phyloP scores from a whole-genome alignment of 2,888 invertebrate genomes.

The Copidosoma aretas region DNA sequence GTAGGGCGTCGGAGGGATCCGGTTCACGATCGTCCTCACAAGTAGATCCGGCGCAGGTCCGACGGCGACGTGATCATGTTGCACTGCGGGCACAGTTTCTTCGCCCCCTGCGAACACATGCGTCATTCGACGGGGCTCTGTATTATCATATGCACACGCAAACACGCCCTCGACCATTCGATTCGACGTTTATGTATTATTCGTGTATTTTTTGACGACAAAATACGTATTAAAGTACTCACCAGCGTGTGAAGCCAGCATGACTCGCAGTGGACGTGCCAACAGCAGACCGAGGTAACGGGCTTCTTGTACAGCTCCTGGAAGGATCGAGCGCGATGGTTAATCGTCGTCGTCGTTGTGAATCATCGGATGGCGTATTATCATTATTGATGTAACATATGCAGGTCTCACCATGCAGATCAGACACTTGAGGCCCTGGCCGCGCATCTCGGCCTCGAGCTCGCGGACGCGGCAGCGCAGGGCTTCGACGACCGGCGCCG shows the following conservation, averaged over 20 bases:
- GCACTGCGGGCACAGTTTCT: constrained; percentile 93
- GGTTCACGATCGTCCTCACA: constrained; percentile 66
- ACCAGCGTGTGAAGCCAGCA: constrained; percentile 78
- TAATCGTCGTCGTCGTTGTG: too few relatives aligned
- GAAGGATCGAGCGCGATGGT: background rate
- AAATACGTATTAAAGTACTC: too few relatives aligned
- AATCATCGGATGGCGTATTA: too few relatives aligned
- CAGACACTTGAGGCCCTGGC: constrained; percentile 80
- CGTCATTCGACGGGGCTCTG: background rate
- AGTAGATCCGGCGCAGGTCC: constrained; percentile 86
- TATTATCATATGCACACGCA: background rate
- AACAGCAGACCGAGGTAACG: constrained; percentile 91
- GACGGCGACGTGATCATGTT: constrained; percentile 90
- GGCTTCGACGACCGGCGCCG: constrained; percentile 70
- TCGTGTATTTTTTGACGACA: too few relatives aligned
- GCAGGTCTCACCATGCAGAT: constrained; percentile 75
- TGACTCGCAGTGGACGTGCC: constrained; percentile 95
- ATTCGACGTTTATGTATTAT: too few relatives aligned
- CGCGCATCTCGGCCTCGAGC: constrained; percentile 69
- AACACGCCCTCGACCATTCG: too few relatives aligned
- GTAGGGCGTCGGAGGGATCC: constrained; percentile 8
- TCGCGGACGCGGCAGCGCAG: constrained; percentile 79
- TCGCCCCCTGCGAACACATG: constrained; percentile 70
- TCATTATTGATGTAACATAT: too few relatives aligned
- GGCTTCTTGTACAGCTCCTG: constrained; percentile 83